Conservation (phyloP, 2,888 invertebrate species). For the Perdita meconis region DNA sequence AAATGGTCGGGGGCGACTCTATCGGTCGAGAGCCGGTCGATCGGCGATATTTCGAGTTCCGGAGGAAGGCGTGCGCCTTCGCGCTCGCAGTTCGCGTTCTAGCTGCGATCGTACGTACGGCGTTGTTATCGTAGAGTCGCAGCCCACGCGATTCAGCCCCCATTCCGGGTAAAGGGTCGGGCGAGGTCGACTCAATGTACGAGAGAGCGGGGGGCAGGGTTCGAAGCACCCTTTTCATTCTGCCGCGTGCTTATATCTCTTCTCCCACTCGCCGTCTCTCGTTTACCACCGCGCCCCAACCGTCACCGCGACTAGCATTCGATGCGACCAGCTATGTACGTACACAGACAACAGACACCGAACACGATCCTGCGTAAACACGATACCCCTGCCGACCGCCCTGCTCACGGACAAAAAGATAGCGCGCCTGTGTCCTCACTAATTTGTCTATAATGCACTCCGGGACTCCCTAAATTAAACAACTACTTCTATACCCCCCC, state of each 20-base stretch:
- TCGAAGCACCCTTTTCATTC: constrained; percentile 46
- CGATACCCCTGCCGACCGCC: constrained; percentile 44
- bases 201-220: constrained; percentile 16
- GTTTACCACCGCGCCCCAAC: constrained; percentile 45
- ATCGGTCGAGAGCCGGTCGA: too few species aligned
- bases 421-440: too few species aligned
- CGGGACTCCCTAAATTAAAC: too few species aligned
- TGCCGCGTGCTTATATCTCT: constrained; percentile 24
- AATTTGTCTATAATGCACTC: too few species aligned
- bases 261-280: constrained; percentile 32
- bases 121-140: constrained; percentile 76
- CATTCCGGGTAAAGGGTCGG: neutral
- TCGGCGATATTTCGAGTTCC: neutral
- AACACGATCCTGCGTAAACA: constrained; percentile 60
- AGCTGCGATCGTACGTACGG: constrained; percentile 49
- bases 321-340: neutral
- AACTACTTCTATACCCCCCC: too few species aligned
- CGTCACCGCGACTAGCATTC: constrained; percentile 29
- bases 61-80: neutral
- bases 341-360: constrained; percentile 27
- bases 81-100: constrained; percentile 11
- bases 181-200: constrained; percentile 8
- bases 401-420: too few species aligned
- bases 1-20: neutral
- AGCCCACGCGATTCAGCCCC: constrained; percentile 73